Base-by-base conservation (phyloP, 2,797 vertebrate genomes). In the Hydrocynus forskahlii region DNA sequence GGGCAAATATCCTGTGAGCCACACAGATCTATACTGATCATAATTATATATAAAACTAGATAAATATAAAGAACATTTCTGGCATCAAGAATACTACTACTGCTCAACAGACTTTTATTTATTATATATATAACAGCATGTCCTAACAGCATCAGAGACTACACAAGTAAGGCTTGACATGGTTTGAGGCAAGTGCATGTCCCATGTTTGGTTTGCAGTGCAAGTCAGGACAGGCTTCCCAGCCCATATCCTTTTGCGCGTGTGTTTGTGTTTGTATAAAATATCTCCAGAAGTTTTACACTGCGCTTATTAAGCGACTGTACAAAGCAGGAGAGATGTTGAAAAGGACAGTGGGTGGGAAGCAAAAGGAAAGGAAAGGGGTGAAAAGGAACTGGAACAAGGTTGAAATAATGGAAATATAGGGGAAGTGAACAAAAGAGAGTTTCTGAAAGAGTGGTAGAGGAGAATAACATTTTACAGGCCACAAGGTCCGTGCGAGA, bases 381-480 rank as follows among this genome's bases (percentile, higher is more conserved):
- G 48, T 63, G 5, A 57, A 7, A 57, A 38, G 9, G 54, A 59
- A 55, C 2, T 12, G 43, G 38, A 83, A 14, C 45, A 74, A 16
- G 19, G 69, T 25, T 40, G n/a, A 83, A 64, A 63, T 19, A 43
- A 62, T 21, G 23, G 29, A 40, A 21, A 66, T 7, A 38, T 10
- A 57, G 23, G 21, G 70, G 25, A 50, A 66, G 70, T 52, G 45
- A 25, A 25, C 52, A 21, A 19, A 45, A 80, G 17, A 72, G 25
- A 50, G 16, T 19, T 3, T 40, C 21, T 40, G 66, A 68, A 43
- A 29, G 50, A 40, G 50, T 66, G 62, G 0, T 12, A 38, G 21
- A 43, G 21, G 40, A 64, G 21, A n/a, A 2, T 57, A 45, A 21
- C 25, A 17, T 19, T 68, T n/a, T 64, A n/a, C 25, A 52, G 66